These are phyloP conservation scores for Drosophila bunnanda DNA, from an alignment of 2,888 invertebrate genomes.

Conservation along the genomic window DNA sequence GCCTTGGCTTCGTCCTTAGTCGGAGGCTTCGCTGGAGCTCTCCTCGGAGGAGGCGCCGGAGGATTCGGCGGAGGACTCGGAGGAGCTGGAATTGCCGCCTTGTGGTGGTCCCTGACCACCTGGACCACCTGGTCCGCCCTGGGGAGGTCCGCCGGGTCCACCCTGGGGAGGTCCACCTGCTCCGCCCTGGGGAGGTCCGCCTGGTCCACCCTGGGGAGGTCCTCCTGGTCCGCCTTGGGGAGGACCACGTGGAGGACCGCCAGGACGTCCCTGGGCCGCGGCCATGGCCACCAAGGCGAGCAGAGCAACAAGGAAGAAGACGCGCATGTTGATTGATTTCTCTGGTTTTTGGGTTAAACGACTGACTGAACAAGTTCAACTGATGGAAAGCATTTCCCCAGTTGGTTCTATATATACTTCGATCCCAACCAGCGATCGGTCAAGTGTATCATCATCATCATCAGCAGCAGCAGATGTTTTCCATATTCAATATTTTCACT, in stretches of 20 bases:
- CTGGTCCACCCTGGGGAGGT: not conserved
- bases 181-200: not conserved
- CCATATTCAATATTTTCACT: conserved; percentile 7
- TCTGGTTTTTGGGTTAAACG: not conserved
- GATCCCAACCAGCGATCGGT: not conserved
- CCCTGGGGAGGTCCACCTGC: not conserved
- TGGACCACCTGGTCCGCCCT: not conserved
- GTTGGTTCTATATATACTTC: conserved; percentile 7
- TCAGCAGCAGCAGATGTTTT: conserved; percentile 14
- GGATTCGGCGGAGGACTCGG: conserved; percentile 1
- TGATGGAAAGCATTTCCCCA: not conserved
- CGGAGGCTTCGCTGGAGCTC: conserved; percentile 13
- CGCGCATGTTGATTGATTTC: conserved; percentile 24
- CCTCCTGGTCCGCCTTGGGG: not conserved
- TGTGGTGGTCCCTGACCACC: conserved; percentile 14
- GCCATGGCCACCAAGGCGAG: conserved; percentile 27
- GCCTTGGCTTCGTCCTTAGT: not conserved
- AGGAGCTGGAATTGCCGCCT: conserved; percentile 15
- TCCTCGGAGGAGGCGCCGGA: conserved; percentile 17
- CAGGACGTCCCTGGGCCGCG: conserved; percentile 13
- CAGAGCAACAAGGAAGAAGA: conserved; percentile 32
- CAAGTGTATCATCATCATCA: too few species aligned
- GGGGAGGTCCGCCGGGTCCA: not conserved
- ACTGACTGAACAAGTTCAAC: conserved; percentile 15
- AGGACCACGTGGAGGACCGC: conserved; percentile 1